Percentiles rank a stretch among this genome's conserved stretches.
Conservation (phyloP, 1,140 invertebrate species). For the Cephus cinctus region DNA sequence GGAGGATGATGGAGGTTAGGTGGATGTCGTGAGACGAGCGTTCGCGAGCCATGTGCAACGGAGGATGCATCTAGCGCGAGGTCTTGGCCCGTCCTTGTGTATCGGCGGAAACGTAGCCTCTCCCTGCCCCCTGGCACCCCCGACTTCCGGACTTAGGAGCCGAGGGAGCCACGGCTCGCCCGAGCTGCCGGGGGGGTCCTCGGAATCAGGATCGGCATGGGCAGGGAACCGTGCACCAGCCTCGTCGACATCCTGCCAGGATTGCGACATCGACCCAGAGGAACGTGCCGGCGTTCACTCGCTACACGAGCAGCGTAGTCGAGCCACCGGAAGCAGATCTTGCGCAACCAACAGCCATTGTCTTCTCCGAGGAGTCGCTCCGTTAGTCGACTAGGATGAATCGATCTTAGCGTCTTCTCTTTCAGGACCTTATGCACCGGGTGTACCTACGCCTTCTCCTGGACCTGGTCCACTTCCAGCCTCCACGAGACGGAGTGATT, state of each 20-base stretch:
- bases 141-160: conserved; percentile 9
- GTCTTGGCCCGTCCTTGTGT: conserved; percentile 48
- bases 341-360: conserved; percentile 48
- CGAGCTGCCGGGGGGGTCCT: conserved; percentile 30
- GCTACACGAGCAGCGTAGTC: too few relatives aligned
- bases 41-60: too few relatives aligned
- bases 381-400: too few relatives aligned
- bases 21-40: too few relatives aligned
- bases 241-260: conserved; percentile 51
- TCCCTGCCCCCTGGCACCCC: conserved; percentile 13
- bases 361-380: too few relatives aligned
- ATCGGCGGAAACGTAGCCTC: conserved; percentile 43
- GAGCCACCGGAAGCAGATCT: conserved; percentile 44
- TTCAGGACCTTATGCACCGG: too few relatives aligned
- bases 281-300: conserved; percentile 34
- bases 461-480: too few relatives aligned
- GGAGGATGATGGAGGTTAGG: too few relatives aligned
- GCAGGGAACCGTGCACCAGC: conserved; percentile 41
- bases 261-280: conserved; percentile 41
- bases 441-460: too few relatives aligned
- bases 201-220: conserved; percentile 44
- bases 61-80: conserved; percentile 55
- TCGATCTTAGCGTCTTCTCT: too few relatives aligned
- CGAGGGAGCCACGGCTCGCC: not conserved
- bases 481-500: too few relatives aligned